Conservation (phyloP, 2,113 vertebrate genomes). For the Micronycteris hirsuta region DNA sequence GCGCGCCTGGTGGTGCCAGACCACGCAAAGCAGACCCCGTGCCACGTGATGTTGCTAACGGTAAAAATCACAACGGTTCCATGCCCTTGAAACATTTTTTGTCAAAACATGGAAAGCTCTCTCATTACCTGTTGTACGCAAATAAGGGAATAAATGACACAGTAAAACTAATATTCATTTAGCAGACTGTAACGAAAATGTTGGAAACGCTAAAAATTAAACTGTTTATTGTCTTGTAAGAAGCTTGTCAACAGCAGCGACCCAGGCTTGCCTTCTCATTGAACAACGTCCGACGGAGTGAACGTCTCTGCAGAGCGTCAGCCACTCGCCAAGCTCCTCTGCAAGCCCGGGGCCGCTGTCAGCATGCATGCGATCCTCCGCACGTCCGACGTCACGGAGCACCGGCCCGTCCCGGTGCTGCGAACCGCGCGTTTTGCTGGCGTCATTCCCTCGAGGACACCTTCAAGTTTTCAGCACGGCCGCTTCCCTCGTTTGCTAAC, state of each 20-base stretch:
- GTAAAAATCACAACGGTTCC: background rate
- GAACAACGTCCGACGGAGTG: fast-evolving
- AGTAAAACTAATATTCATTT: background rate
- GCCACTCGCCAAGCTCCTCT: background rate
- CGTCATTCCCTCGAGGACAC: no score
- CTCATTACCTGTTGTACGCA: background rate
- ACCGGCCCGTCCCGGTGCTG: background rate
- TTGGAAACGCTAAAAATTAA: background rate
- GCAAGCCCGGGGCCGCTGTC: background rate
- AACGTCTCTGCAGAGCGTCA: fast-evolving
- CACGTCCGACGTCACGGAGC: background rate
- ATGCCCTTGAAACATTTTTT: background rate
- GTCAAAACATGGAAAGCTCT: background rate
- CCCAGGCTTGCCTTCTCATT: fast-evolving
- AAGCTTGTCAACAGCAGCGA: background rate
- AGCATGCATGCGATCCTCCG: background rate
- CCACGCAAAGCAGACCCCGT: background rate
- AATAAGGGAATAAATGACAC: background rate
- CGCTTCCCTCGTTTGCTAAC: fast-evolving
- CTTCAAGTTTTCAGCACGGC: background rate
- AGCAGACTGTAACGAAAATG: background rate
- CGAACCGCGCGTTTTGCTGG: background rate
- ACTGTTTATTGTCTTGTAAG: background rate
- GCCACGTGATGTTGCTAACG: background rate
- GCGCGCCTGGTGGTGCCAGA: fast-evolving